Evolutionary conservation across 2,113 vertebrate genomes (phyloP), one percentile per base, ranked within the genome.

Genomic region (Upupa epops): DNA sequence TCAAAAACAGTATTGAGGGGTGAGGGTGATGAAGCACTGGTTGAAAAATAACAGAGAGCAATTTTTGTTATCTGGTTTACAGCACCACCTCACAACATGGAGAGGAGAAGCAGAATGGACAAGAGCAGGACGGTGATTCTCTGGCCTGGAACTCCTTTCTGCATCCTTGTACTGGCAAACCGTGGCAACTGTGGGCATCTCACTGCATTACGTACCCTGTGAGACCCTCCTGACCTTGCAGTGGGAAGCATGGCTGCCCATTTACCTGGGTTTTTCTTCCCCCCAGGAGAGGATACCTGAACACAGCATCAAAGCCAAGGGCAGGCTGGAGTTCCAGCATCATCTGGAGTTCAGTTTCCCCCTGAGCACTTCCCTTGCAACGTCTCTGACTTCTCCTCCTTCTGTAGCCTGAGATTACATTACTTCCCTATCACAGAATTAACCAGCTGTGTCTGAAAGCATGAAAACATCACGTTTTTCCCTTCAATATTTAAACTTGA

Each of bases 381-480:
- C 0, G 1, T 46, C 70, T 82, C 49, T 55, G 54, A 65, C 34
- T 79, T 61, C 31, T 87, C 45, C 17, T 86, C 31, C 42, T 84
- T 85, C 81, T 80, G 1, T 70, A 74, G 82, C 19, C 45, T 29
- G 7, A 90, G 37, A 63, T 95, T 86, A 59, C 52, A 5, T 92
- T 94, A 92, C 77, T 88, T 59, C 25, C 55, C 86, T 89, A 92
- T 92, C 86, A 63, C 78, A 54, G 46, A 82, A 85, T 66, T 93
- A 95, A 85, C 52, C 31, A 83, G 55, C 81, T 84, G 81, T 73
- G 74, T 46, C 86, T 79, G 59, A 84, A 94, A 90, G 83, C 74
- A 82, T 7, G 66, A 58, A 91, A 91, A 75, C 34, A 58, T 94
- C 93, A 93, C 14, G 18, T 93, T 94, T 90, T 69, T 59, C 55